Evolutionary conservation across 1,140 invertebrate genomes (phyloP).

Genomic region (Orchesella cincta): DNA sequence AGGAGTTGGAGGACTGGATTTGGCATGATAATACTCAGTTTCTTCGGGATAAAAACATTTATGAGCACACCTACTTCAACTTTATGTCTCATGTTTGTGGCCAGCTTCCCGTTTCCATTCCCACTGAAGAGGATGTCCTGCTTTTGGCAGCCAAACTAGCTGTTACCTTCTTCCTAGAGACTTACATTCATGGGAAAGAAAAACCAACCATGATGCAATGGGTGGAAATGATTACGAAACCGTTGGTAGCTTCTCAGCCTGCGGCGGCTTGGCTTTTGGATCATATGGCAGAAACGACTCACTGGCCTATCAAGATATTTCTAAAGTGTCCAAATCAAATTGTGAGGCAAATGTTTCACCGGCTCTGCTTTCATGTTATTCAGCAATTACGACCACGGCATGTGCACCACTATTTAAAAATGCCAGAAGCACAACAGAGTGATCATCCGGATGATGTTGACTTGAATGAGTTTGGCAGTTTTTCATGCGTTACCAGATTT

Average conservation of each 20-base stretch:
- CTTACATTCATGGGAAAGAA: conserved; percentile 94
- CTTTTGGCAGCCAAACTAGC: conserved; percentile 84
- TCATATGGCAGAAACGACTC: conserved; percentile 86
- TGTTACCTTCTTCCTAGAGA: conserved; percentile 92
- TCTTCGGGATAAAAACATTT: conserved; percentile 91
- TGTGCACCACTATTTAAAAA: conserved; percentile 71
- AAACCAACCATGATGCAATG: conserved; percentile 96
- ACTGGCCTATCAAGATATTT: conserved; percentile 92
- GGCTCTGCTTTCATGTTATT: conserved; percentile 90
- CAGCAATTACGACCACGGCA: conserved; percentile 76
- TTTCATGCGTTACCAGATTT: conserved; percentile 88
- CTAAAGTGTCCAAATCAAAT: conserved; percentile 95
- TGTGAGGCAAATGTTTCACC: conserved; percentile 90
- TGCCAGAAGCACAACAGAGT: conserved; percentile 63
- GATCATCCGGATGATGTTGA: conserved; percentile 65
- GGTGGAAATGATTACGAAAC: conserved; percentile 91
- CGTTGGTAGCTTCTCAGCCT: conserved; percentile 85
- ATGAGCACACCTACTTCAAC: conserved; percentile 91
- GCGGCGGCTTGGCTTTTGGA: conserved; percentile 91
- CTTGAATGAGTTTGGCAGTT: conserved; percentile 69
- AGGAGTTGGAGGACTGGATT: conserved; percentile 84
- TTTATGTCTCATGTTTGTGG: conserved; percentile 96
- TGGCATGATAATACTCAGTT: conserved; percentile 96
- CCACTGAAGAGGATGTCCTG: conserved; percentile 74
- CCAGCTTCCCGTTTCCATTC: conserved; percentile 83